These are phyloP conservation scores for Andricus curvator DNA, from an alignment of 2,888 invertebrate species.

Conservation along the genomic window DNA sequence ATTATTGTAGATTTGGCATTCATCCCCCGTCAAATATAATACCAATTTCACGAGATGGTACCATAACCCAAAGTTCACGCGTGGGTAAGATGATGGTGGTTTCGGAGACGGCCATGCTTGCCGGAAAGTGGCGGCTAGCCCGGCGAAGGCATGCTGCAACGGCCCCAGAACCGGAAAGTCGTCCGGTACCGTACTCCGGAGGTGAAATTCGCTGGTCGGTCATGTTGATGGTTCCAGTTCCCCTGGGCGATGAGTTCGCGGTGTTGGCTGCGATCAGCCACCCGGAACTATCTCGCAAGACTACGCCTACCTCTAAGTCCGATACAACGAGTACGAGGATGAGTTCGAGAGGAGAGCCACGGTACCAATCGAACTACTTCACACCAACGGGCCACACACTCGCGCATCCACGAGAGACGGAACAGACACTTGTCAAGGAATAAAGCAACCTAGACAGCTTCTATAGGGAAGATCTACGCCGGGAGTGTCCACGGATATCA, in stretches of 20 bases:
- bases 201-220: conserved; percentile 20
- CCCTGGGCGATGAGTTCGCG: neutral
- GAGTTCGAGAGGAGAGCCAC: conserved; percentile 23
- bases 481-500: conserved; percentile 5
- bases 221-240: conserved; percentile 27
- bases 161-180: conserved; percentile 27
- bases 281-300: conserved; percentile 35
- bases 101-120: conserved; percentile 62
- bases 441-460: neutral
- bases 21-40: neutral
- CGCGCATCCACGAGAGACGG: neutral
- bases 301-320: conserved; percentile 46
- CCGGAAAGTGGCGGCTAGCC: conserved; percentile 43
- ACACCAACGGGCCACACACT: conserved; percentile 1
- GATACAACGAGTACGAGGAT: conserved; percentile 12
- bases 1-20: neutral
- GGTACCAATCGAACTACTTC: conserved; percentile 26
- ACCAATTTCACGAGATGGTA: neutral
- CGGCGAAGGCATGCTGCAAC: conserved; percentile 8
- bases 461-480: neutral
- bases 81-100: conserved; percentile 25
- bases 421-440: conserved; percentile 1
- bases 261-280: neutral
- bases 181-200: conserved; percentile 7
- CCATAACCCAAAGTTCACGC: neutral